These are phyloP conservation scores for Sesamia nonagrioides DNA, from an alignment of 1,140 invertebrate species.

Conservation along the genomic window DNA sequence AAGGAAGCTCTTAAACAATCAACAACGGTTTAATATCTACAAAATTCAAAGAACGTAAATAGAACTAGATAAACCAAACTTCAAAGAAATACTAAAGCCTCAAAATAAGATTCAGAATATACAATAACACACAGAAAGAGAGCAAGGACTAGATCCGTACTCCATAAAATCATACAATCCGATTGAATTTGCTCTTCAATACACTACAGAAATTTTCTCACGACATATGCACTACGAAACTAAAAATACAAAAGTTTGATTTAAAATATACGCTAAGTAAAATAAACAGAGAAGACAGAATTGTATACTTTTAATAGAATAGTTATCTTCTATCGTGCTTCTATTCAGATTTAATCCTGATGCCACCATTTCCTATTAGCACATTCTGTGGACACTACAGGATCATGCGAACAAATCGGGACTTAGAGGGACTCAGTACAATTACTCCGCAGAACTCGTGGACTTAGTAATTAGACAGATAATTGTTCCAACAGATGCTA, in stretches of 20 bases:
- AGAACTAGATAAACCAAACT: not conserved
- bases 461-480: constrained; percentile 40
- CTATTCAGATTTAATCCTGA: not conserved
- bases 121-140: constrained; percentile 8
- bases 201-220: constrained; percentile 21
- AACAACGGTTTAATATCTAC: too few relatives aligned
- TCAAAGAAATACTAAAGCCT: not conserved
- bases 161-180: constrained; percentile 23
- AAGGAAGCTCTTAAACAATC: too few relatives aligned
- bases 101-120: not conserved
- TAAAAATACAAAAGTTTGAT: constrained; percentile 18
- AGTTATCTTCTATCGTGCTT: not conserved
- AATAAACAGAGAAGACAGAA: not conserved
- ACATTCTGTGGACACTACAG: constrained; percentile 26
- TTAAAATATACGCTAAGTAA: not conserved
- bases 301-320: not conserved
- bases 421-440: constrained; percentile 18
- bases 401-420: constrained; percentile 29
- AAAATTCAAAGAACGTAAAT: not conserved
- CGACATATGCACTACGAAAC: constrained; percentile 5
- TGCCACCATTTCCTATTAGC: constrained; percentile 18
- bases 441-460: constrained; percentile 24
- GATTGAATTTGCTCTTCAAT: constrained; percentile 34
- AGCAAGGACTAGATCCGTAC: not conserved
- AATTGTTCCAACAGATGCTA: constrained; percentile 41